Evolutionary conservation across 2,113 vertebrate species (phyloP).

Genomic region (Anser cygnoides): DNA sequence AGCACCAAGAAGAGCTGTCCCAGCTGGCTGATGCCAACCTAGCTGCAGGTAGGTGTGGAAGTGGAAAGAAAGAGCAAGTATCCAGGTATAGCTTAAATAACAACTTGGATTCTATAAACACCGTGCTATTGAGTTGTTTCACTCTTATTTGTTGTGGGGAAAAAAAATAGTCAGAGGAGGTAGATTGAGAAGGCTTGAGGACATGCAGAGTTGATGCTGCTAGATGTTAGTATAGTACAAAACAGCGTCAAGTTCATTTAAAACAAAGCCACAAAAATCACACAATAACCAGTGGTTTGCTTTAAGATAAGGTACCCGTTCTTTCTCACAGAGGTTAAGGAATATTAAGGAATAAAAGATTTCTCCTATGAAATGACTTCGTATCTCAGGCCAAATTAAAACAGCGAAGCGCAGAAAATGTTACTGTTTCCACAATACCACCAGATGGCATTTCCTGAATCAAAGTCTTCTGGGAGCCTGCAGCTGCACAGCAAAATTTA

Average conservation of each 20-base stretch:
- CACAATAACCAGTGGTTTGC: not conserved
- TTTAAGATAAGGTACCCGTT: not conserved
- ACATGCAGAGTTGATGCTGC: rapidly evolving
- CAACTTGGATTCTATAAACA: not conserved
- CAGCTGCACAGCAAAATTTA: slow-evolving; percentile 63
- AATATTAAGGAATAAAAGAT: not conserved
- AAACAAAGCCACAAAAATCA: not conserved
- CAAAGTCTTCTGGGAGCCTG: slow-evolving; percentile 31
- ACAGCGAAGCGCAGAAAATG: not conserved
- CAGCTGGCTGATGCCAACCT: not conserved
- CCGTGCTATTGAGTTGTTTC: rapidly evolving
- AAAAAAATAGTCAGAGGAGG: not conserved
- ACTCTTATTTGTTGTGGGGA: rapidly evolving
- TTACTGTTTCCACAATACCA: slow-evolving; percentile 45
- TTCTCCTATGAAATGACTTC: not conserved
- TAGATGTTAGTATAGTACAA: not conserved
- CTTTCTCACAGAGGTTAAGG: not conserved
- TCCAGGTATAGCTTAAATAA: not conserved
- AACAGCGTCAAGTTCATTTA: not conserved
- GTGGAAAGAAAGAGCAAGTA: not conserved
- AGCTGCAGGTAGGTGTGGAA: rapidly evolving
- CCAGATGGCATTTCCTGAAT: slow-evolving; percentile 55
- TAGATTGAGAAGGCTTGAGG: not conserved
- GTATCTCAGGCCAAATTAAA: slow-evolving; percentile 25
- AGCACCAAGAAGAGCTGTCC: not conserved